Evolutionary conservation across 2,797 vertebrate genomes (phyloP).

Genomic region (Sebastes wilsoni): DNA sequence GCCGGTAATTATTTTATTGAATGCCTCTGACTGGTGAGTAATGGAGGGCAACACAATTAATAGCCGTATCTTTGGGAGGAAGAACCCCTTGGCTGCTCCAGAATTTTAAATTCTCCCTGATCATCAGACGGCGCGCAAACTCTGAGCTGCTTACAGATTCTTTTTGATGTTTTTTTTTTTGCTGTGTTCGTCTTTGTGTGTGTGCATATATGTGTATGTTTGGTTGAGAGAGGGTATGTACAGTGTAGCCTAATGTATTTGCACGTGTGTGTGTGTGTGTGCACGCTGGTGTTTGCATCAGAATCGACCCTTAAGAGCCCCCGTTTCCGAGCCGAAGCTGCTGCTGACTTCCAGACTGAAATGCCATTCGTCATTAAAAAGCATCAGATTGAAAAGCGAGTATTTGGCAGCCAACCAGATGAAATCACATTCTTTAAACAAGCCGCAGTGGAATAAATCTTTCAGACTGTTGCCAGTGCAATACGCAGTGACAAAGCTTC

Average conservation of each 20-base stretch:
- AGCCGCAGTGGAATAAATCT: slow-evolving; percentile 76
- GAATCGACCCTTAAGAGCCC: slow-evolving; percentile 15
- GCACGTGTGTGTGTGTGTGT: slow-evolving; percentile 5
- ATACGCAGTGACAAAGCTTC: slow-evolving; percentile 45
- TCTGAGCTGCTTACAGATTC: slow-evolving; percentile 60
- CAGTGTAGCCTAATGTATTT: slow-evolving; percentile 18
- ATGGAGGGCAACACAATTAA: slow-evolving; percentile 69
- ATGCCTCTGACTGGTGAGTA: slow-evolving; percentile 60
- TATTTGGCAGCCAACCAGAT: slow-evolving; percentile 76
- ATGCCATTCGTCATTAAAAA: slow-evolving; percentile 68
- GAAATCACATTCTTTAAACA: slow-evolving; percentile 78
- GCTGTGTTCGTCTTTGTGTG: slow-evolving; percentile 3
- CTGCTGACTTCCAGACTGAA: slow-evolving; percentile 55
- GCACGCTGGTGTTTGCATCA: slow-evolving; percentile 45
- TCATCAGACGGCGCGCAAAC: slow-evolving; percentile 55
- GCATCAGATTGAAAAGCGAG: slow-evolving; percentile 65
- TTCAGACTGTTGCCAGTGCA: slow-evolving; percentile 53
- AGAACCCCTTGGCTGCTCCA: slow-evolving; percentile 52
- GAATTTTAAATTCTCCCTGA: slow-evolving; percentile 62
- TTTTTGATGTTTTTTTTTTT: slow-evolving; percentile 60
- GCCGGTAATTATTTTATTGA: slow-evolving; percentile 68
- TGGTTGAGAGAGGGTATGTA: background rate
- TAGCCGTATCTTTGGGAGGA: slow-evolving; percentile 52
- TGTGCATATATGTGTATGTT: background rate
- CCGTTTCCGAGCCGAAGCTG: slow-evolving; percentile 7